These are phyloP conservation scores for Tetragonula carbonaria DNA, from an alignment of 2,888 invertebrate species.

Conservation along the genomic window DNA sequence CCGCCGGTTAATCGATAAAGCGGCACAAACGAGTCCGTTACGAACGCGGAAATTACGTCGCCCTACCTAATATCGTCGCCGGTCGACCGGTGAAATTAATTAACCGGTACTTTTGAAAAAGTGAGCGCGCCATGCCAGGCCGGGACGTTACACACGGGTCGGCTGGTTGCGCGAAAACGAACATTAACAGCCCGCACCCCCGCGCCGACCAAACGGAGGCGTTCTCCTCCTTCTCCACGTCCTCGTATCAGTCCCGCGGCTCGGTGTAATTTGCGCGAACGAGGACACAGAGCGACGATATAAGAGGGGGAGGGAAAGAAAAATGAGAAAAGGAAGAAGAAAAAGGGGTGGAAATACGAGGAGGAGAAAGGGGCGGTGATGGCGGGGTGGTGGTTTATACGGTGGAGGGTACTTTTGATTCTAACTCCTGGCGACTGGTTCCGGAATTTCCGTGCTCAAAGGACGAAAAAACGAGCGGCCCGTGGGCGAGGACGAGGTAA, in stretches of 20 bases:
- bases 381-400: not conserved
- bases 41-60: slow-evolving; percentile 53
- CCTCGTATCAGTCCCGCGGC: not conserved
- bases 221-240: not conserved
- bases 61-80: slow-evolving; percentile 28
- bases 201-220: slow-evolving; percentile 1
- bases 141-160: slow-evolving; percentile 22
- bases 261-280: slow-evolving; percentile 39
- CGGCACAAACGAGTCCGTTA: slow-evolving; percentile 45
- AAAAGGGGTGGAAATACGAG: too few species aligned
- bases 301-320: too few species aligned
- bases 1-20: slow-evolving; percentile 48
- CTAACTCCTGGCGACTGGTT: slow-evolving; percentile 33
- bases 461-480: slow-evolving; percentile 58
- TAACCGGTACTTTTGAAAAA: slow-evolving; percentile 49
- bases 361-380: not conserved
- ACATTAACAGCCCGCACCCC: slow-evolving; percentile 26
- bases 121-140: slow-evolving; percentile 4
- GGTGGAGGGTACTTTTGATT: not conserved
- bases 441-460: slow-evolving; percentile 56
- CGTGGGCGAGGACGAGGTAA: slow-evolving; percentile 40
- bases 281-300: not conserved
- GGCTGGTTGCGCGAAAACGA: slow-evolving; percentile 42
- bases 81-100: slow-evolving; percentile 48
- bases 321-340: too few species aligned